Conservation (phyloP, 1,140 invertebrate species). For the Cheumatopsyche charites region DNA sequence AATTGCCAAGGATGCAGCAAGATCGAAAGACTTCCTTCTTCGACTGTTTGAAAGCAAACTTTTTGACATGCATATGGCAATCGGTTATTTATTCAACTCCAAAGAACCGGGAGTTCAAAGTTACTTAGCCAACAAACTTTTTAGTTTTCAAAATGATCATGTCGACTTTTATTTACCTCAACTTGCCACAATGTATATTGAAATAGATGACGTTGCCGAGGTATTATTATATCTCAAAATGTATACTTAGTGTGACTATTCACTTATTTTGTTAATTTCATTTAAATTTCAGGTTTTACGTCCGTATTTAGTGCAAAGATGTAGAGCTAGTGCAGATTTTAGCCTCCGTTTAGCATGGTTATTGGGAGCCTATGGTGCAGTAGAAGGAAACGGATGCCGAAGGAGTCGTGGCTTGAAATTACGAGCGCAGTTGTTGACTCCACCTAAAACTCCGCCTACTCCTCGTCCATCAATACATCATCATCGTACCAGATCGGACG, state of each 20-base stretch:
- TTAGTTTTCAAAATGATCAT: slow-evolving; percentile 89
- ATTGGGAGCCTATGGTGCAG: slow-evolving; percentile 90
- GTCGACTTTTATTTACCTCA: slow-evolving; percentile 99
- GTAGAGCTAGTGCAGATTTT: slow-evolving; percentile 93
- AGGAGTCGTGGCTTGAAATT: slow-evolving; percentile 40
- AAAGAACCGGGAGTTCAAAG: slow-evolving; percentile 97
- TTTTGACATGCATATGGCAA: slow-evolving; percentile 97
- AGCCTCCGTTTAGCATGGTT: slow-evolving; percentile 95
- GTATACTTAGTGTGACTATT: background rate
- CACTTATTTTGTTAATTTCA: slow-evolving; percentile 18
- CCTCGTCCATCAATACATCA: slow-evolving; percentile 34
- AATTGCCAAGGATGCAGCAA: slow-evolving; percentile 40
- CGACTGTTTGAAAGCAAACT: slow-evolving; percentile 95
- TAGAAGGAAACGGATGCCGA: slow-evolving; percentile 71
- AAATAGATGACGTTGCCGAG: slow-evolving; percentile 95
- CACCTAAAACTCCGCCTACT: slow-evolving; percentile 51
- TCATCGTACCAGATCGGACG: slow-evolving; percentile 84
- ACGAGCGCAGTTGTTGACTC: slow-evolving; percentile 53
- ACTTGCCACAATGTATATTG: slow-evolving; percentile 97
- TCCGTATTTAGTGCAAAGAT: slow-evolving; percentile 94
- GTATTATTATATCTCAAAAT: slow-evolving; percentile 29
- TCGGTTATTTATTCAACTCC: slow-evolving; percentile 97
- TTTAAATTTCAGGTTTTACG: slow-evolving; percentile 79
- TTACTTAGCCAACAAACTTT: slow-evolving; percentile 96
- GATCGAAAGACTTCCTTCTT: slow-evolving; percentile 69